Percentiles rank a stretch among this genome's conserved stretches.
Conservation (phyloP, 2,797 vertebrate genomes). For the Cephalopachus bancanus region DNA sequence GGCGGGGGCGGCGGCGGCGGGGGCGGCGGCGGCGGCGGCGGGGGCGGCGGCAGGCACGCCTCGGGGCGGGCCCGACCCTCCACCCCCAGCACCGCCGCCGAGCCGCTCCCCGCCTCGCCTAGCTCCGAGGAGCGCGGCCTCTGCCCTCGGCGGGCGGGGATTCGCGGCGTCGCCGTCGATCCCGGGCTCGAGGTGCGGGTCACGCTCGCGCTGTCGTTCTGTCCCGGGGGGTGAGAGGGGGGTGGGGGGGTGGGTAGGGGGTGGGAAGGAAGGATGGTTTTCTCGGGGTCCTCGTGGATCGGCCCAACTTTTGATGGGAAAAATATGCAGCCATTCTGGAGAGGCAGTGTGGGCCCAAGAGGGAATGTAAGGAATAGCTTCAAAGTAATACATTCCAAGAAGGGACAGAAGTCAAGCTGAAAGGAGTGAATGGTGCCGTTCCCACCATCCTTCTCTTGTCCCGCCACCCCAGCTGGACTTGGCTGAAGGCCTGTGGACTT, state of each 20-base stretch:
- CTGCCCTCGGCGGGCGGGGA: conserved; percentile 40
- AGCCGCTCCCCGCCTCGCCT: background rate
- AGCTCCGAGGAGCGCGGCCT: conserved; percentile 53
- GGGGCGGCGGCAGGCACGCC: conserved; percentile 78
- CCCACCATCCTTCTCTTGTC: conserved; percentile 82
- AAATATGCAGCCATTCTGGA: conserved; percentile 73
- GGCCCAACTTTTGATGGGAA: conserved; percentile 75
- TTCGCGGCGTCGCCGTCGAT: background rate
- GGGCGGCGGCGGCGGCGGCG: too few relatives aligned
- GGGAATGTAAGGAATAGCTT: conserved; percentile 93
- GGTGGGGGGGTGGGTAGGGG: too few relatives aligned
- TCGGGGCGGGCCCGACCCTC: background rate
- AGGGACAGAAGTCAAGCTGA: conserved; percentile 86
- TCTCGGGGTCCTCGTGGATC: conserved; percentile 33
- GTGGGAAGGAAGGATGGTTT: too few relatives aligned
- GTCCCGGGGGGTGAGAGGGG: too few relatives aligned
- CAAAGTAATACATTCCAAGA: conserved; percentile 91
- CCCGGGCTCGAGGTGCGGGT: conserved; percentile 94
- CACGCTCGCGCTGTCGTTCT: background rate
- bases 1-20: too few relatives aligned
- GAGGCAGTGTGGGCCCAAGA: conserved; percentile 86
- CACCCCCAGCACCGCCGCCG: conserved; percentile 67
- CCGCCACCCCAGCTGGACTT: conserved; percentile 86
- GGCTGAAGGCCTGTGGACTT: conserved; percentile 91
- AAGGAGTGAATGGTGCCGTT: conserved; percentile 86